phyloP scores from a whole-genome alignment of 2,113 vertebrate genomes.

The Pollimyrus isidori region DNA sequence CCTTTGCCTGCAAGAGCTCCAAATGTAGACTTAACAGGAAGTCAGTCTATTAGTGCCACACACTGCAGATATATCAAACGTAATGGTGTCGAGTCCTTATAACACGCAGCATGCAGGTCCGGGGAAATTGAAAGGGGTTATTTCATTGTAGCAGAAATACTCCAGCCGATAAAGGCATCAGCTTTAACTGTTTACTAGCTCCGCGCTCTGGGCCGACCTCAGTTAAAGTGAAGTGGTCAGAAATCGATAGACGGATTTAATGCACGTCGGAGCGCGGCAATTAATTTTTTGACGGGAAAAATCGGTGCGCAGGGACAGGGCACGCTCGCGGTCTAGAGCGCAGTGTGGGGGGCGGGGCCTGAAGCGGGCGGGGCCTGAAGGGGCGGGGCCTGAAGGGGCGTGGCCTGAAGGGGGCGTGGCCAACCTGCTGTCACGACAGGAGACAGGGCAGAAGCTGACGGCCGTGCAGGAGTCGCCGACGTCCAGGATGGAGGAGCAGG shows the following conservation, averaged over 20 bases:
- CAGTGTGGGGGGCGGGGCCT: background rate
- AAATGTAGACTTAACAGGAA: background rate
- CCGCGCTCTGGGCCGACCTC: background rate
- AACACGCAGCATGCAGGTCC: background rate
- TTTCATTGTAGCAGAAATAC: background rate
- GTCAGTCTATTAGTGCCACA: background rate
- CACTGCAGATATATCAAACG: background rate
- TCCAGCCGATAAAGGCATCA: background rate
- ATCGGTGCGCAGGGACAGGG: background rate
- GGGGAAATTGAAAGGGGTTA: background rate
- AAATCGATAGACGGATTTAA: background rate
- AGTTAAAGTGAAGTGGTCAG: background rate
- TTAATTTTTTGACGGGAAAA: background rate
- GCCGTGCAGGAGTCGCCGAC: conserved; percentile 83
- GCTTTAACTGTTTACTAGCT: background rate
- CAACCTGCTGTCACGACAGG: conserved; percentile 66
- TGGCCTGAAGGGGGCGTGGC: background rate
- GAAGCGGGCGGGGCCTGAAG: too few relatives aligned
- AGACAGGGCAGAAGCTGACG: conserved; percentile 65
- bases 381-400: background rate
- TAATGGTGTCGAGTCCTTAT: background rate
- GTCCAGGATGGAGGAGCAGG: conserved; percentile 78
- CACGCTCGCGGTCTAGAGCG: too few relatives aligned
- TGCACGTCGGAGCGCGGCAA: background rate
- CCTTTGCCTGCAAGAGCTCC: background rate